Conservation (phyloP, 2,113 vertebrate genomes). For the Forbesichthys papilliferus region DNA sequence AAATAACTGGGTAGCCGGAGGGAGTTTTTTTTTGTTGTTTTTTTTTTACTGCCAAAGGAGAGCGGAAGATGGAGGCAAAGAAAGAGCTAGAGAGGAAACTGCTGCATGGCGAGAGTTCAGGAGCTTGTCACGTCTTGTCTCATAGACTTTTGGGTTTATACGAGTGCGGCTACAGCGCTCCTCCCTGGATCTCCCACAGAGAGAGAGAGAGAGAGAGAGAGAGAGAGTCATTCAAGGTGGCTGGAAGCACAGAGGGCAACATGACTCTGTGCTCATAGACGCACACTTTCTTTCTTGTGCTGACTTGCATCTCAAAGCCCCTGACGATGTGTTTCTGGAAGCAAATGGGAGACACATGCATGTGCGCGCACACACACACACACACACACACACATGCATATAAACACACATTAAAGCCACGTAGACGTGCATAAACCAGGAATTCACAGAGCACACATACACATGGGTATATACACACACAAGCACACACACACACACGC, state of each 20-base stretch:
- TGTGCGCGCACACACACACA: constrained; percentile 12
- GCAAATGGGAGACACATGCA: constrained; percentile 54
- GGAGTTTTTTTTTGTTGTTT: constrained; percentile 37
- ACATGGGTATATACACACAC: constrained; percentile 8
- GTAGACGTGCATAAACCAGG: constrained; percentile 3
- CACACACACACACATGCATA: constrained; percentile 20
- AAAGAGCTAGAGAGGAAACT: constrained; percentile 49
- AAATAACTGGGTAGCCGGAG: constrained; percentile 62
- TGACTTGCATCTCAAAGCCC: constrained; percentile 77
- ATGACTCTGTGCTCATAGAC: constrained; percentile 64
- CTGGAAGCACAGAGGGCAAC: constrained; percentile 67
- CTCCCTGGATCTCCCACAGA: constrained; percentile 75
- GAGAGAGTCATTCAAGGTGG: constrained; percentile 68
- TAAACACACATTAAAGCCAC: constrained; percentile 17
- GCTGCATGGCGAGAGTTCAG: constrained; percentile 66
- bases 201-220: constrained; percentile 53
- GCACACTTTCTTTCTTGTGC: constrained; percentile 77
- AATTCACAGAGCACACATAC: constrained; percentile 18
- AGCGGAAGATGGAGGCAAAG: constrained; percentile 49
- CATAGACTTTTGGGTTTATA: constrained; percentile 72
- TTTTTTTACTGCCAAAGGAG: constrained; percentile 23
- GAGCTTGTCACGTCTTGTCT: constrained; percentile 80
- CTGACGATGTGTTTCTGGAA: constrained; percentile 74
- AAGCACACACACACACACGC: neutral
- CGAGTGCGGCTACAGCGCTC: constrained; percentile 61